phyloP scores from a whole-genome alignment of 53 echinoderm and acorn worm genomes.

The Paracentrotus lividus region DNA sequence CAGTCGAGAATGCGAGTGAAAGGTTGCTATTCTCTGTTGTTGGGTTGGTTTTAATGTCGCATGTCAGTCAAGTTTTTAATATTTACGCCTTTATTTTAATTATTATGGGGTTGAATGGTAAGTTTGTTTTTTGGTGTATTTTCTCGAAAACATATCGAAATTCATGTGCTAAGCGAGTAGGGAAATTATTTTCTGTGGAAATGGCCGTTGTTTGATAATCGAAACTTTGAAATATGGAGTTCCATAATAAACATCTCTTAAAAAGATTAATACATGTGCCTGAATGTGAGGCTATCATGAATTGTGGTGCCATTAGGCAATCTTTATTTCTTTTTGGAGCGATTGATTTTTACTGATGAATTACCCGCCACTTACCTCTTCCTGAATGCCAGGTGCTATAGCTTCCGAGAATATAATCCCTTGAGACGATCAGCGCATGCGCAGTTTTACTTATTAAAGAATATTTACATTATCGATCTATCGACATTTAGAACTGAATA shows the following conservation, averaged over 20 bases:
- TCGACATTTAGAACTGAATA: no score
- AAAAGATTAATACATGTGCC: not conserved
- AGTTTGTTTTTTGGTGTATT: no score
- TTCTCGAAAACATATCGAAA: no score
- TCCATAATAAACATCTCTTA: no score
- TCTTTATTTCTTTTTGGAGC: not conserved
- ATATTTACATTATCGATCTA: not conserved
- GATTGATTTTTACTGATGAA: slow-evolving; percentile 3
- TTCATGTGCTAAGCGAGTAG: no score
- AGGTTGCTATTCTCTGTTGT: no score
- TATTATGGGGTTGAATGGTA: no score
- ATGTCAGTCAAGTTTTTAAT: no score
- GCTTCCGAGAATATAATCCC: not conserved
- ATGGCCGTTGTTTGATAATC: not conserved
- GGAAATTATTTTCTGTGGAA: no score
- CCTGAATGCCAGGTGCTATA: not conserved
- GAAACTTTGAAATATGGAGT: not conserved
- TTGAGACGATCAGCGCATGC: not conserved
- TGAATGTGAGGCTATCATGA: not conserved
- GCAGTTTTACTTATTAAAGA: not conserved
- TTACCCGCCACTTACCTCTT: not conserved
- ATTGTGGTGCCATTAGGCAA: not conserved
- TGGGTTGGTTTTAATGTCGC: no score
- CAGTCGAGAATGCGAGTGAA: no score
- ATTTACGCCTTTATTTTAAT: no score